Base-by-base conservation (phyloP, 2,888 invertebrate genomes). In the Crematogaster levior region DNA sequence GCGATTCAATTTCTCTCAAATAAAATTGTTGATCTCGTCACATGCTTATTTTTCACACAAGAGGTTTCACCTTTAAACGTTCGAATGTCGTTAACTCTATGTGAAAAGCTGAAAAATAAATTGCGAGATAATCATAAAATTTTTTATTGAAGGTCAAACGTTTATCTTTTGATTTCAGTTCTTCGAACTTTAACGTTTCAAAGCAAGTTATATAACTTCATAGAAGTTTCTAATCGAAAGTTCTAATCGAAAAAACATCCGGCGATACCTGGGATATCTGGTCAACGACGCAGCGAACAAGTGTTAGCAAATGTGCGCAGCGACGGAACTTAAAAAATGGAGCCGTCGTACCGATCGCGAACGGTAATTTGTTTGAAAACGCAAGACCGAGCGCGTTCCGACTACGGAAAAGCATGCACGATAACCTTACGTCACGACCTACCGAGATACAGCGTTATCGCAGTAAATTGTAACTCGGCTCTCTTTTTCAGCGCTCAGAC, bases 381-480 rank as follows among this genome's bases (percentile, higher is more conserved):
- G 56, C 70, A 43, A 77, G 77, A 68, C 77, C 68, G 70, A 79
- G 15, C 34, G 56, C 56, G 34, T 18, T 58, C 70, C 83, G 66
- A 82, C 70, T 43, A 72, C 83, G 84, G 83, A 84, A 84, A 83
- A 84, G 84, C 83, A 70, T 72, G 63, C 48, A 53, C 53, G 87
- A 87, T 87, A 87, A 87, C 87, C 87, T 77, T 74, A 83, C 84
- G 87, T 83, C 87, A 83, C 73, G 85, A 87, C 87, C 83, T 81
- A 51, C 53, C 79, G 70, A 85, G 85, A 84, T 84, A 81, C 46
- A 74, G 56, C 73, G 81, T 81, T 85, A 85, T 85, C 85, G 79
- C 79, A 73, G 70, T 60, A 81, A 84, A 85, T 83, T 79, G 60
- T 85, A 84, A 81, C 70, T 79, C 24, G 70, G 70, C 15, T 79